Percentiles rank a stretch among this genome's conserved stretches.
Conservation (phyloP, 2,888 invertebrate species). For the Monochamus alternatus region DNA sequence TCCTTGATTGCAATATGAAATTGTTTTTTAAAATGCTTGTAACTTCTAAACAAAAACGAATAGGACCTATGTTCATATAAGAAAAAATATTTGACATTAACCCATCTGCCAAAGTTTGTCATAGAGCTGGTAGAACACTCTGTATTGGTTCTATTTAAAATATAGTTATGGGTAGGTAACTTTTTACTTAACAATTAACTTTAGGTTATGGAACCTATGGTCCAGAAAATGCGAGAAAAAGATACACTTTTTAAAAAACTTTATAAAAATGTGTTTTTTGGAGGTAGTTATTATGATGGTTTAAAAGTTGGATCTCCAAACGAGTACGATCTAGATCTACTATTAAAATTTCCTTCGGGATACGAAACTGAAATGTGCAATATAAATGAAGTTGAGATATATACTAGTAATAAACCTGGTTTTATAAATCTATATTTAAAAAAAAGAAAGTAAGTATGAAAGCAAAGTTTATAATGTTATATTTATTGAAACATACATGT, state of each 20-base stretch:
- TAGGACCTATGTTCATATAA: no score
- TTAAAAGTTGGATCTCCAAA: slow-evolving; percentile 74
- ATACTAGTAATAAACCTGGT: slow-evolving; percentile 65
- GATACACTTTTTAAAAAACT: slow-evolving; percentile 62
- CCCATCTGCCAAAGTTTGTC: no score
- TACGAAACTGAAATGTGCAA: slow-evolving; percentile 63
- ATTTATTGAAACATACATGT: neutral
- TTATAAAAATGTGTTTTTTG: slow-evolving; percentile 68
- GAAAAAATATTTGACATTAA: no score
- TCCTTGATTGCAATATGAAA: no score
- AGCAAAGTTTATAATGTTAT: neutral
- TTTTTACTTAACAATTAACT: slow-evolving; percentile 13
- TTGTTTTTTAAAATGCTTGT: no score
- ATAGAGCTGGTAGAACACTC: no score
- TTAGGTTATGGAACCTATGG: slow-evolving; percentile 15
- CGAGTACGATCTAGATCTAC: slow-evolving; percentile 76
- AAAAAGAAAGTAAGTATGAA: slow-evolving; percentile 15
- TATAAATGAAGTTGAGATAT: slow-evolving; percentile 61
- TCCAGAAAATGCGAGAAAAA: slow-evolving; percentile 57
- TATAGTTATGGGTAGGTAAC: no score
- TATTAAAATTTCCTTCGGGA: slow-evolving; percentile 72
- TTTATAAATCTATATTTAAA: slow-evolving; percentile 71
- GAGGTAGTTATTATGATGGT: slow-evolving; percentile 76
- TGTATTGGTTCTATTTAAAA: no score
- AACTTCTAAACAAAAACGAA: no score